A percentile compares a stretch with the other conserved stretches of the same genome.
Conservation (phyloP, 2,797 vertebrate genomes). For the Choloepus didactylus region DNA sequence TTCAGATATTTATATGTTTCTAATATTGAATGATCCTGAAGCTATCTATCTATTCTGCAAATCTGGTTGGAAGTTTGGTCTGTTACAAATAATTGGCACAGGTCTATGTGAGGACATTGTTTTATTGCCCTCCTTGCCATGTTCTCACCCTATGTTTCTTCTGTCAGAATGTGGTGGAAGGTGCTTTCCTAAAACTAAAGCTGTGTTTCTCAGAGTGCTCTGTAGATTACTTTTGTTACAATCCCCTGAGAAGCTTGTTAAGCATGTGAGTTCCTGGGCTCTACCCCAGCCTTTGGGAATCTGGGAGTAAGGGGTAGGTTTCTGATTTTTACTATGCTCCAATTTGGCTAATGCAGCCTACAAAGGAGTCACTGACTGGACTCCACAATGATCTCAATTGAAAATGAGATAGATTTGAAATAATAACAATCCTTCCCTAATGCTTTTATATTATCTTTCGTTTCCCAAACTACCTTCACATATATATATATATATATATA, state of each 20-base stretch:
- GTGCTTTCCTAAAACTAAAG: neutral
- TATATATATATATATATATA: neutral
- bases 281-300: neutral
- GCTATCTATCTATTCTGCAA: neutral
- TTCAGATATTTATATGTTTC: neutral
- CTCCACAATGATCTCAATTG: neutral
- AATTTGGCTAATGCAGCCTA: neutral
- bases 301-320: neutral
- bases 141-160: neutral
- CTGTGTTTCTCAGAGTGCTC: neutral
- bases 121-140: neutral
- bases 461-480: neutral
- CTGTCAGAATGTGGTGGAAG: neutral
- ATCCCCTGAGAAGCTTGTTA: neutral
- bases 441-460: neutral
- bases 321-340: neutral
- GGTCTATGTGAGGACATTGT: neutral
- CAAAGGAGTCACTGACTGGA: neutral
- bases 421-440: neutral
- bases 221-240: neutral
- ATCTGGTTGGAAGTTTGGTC: neutral
- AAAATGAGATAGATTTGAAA: slow-evolving; percentile 30
- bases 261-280: neutral
- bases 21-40: neutral
- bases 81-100: neutral